Evolutionary conservation across 2,888 invertebrate species (phyloP).

Genomic region (Hirtodrosophila histrioides): DNA sequence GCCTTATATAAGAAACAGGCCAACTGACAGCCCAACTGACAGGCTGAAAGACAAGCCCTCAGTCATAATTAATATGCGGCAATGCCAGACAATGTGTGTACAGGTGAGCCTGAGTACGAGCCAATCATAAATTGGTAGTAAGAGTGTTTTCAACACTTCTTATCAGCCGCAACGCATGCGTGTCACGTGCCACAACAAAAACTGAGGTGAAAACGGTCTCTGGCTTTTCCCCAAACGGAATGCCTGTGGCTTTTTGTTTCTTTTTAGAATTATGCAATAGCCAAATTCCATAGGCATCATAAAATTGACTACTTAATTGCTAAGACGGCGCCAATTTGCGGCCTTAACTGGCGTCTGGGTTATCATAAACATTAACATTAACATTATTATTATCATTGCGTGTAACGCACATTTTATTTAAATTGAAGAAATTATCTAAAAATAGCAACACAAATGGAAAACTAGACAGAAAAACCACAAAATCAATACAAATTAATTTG

Average conservation of each 20-base stretch:
- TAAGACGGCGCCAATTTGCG: constrained; percentile 61
- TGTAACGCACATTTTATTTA: constrained; percentile 65
- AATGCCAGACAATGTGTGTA: constrained; percentile 14
- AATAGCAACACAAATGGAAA: constrained; percentile 53
- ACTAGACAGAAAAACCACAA: constrained; percentile 36
- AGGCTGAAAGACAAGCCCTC: constrained; percentile 5
- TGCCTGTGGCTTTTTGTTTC: constrained; percentile 6
- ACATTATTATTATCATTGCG: constrained; percentile 45
- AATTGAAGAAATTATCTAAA: constrained; percentile 74
- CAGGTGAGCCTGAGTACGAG: constrained; percentile 16
- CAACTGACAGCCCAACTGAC: constrained; percentile 27
- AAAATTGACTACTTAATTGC: constrained; percentile 73
- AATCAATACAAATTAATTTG: constrained; percentile 29
- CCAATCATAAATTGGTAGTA: constrained; percentile 53
- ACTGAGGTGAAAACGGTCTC: constrained; percentile 43
- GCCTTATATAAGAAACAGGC: constrained; percentile 49
- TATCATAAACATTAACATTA: constrained; percentile 47
- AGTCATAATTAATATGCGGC: constrained; percentile 70
- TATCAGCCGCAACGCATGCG: constrained; percentile 66
- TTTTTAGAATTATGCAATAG: constrained; percentile 68
- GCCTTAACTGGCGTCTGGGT: constrained; percentile 46
- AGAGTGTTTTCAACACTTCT: constrained; percentile 42
- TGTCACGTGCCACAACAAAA: constrained; percentile 65
- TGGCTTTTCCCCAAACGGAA: constrained; percentile 55
- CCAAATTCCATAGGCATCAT: constrained; percentile 65